Evolutionary conservation across 2,113 vertebrate species (phyloP).

Genomic region (Aldabrachelys gigantea): DNA sequence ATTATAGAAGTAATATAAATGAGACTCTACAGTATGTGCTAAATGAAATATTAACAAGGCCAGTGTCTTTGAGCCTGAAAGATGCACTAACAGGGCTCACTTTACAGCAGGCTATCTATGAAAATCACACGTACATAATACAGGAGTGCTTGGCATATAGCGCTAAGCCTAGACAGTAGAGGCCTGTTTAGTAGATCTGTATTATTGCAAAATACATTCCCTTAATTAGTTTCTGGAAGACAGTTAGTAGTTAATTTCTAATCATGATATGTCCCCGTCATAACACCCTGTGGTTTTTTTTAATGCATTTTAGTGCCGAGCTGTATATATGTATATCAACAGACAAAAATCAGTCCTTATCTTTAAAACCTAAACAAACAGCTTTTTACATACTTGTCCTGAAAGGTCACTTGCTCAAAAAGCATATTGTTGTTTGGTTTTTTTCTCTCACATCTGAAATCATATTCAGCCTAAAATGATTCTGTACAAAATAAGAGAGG

Average conservation of each 20-base stretch:
- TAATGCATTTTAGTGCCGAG: not conserved
- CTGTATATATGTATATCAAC: not conserved
- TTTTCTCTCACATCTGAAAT: not conserved
- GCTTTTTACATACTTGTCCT: slow-evolving; percentile 23
- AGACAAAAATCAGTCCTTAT: not conserved
- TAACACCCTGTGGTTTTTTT: slow-evolving; percentile 42
- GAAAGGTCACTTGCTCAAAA: slow-evolving; percentile 56
- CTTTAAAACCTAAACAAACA: slow-evolving; percentile 47
- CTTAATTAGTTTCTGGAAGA: slow-evolving; percentile 71
- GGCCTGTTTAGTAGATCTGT: slow-evolving; percentile 61
- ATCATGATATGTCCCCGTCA: slow-evolving; percentile 29
- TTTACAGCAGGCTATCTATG: slow-evolving; percentile 67
- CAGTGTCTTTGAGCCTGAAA: slow-evolving; percentile 77
- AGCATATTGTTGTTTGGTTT: not conserved
- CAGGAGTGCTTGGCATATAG: slow-evolving; percentile 54
- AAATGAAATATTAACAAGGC: slow-evolving; percentile 87
- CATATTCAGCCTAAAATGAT: slow-evolving; percentile 6
- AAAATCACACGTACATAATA: slow-evolving; percentile 71
- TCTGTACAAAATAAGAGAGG: slow-evolving; percentile 21
- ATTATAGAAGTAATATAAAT: slow-evolving; percentile 89
- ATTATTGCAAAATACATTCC: slow-evolving; percentile 76
- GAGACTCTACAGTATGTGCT: slow-evolving; percentile 84
- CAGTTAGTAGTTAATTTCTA: slow-evolving; percentile 63
- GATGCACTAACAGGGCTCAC: slow-evolving; percentile 74
- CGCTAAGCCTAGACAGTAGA: slow-evolving; percentile 44